Percentiles rank a stretch among this genome's conserved stretches.
Evolutionary conservation across 2,888 invertebrate species (phyloP).

Genomic region (Ormyrus rosae): DNA sequence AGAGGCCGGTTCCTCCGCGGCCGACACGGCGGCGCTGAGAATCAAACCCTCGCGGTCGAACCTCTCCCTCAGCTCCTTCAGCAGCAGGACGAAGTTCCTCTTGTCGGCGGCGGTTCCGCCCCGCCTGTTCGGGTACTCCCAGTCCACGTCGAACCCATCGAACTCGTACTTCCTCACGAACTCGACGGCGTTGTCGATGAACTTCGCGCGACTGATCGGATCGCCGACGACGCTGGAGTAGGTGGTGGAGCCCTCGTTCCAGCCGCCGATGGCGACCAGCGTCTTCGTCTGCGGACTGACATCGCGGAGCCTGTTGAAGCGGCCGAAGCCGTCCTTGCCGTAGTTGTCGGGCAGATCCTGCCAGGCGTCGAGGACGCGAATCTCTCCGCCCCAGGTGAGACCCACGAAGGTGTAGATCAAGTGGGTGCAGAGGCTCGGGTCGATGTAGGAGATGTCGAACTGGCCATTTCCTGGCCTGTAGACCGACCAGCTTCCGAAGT

Average conservation of each 20-base stretch:
- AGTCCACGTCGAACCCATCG: constrained; percentile 85
- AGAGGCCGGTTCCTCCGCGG: constrained; percentile 76
- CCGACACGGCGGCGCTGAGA: constrained; percentile 76
- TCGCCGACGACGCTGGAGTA: constrained; percentile 80
- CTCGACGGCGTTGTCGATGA: constrained; percentile 78
- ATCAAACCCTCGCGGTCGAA: constrained; percentile 77
- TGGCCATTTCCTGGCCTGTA: constrained; percentile 82
- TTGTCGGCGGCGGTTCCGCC: constrained; percentile 76
- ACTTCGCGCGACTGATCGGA: constrained; percentile 75
- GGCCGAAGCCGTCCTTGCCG: constrained; percentile 77
- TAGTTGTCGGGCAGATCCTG: constrained; percentile 80
- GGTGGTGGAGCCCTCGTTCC: constrained; percentile 81
- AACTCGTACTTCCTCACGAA: constrained; percentile 80
- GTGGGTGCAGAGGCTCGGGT: constrained; percentile 85
- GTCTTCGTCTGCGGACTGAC: constrained; percentile 78
- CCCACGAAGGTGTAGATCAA: constrained; percentile 86
- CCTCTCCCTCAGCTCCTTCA: constrained; percentile 79
- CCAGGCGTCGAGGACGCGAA: constrained; percentile 79
- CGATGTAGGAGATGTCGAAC: constrained; percentile 82
- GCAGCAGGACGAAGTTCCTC: constrained; percentile 77
- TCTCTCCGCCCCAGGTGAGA: constrained; percentile 76
- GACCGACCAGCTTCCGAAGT: constrained; percentile 86
- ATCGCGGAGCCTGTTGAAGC: constrained; percentile 79
- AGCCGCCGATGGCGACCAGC: constrained; percentile 83
- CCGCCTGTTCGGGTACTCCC: constrained; percentile 83